Evolutionary conservation across 2,888 invertebrate species (phyloP), one percentile per base, ranked within the genome.

Genomic region (Diaperis boleti): DNA sequence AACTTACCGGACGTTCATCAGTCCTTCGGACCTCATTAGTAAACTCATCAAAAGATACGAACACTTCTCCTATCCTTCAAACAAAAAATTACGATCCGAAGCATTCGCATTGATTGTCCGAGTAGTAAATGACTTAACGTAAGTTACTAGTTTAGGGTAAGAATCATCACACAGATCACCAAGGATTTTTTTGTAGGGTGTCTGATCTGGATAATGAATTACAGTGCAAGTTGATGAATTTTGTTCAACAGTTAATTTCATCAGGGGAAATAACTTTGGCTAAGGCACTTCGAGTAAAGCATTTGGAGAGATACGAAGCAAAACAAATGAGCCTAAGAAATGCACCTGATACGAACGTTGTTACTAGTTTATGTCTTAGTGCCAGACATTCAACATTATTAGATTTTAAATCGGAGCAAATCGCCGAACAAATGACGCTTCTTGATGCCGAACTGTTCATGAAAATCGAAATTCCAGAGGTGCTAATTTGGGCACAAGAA

Each of bases 361-460:
- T 74, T 14, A 71, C 74, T 3, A 76, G 74, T 63, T 47, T 80
- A 31, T 77, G 76, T 22, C 65, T 79, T 35, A 76, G 70, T 62
- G 72, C 76, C 35, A 81, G 85, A 67, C 82, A 83, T 69, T 82
- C 87, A 11, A 91, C 92, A 0, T 82, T 98, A 26, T 83, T 97
- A 15, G 95, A 96, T 80, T 96, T 98, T 82, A 98, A 97, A 82
- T 92, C 98, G 22, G 89, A 92, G 69, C 95, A 95, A 74, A 89
- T 99, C 39, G 99, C 99, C 11, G 97, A 98, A 79, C 98, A 99
- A 84, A 97, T 99, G 96, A 99, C 99, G 0, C 80, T 96, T 41
- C 82, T 99, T 31, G 99, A 99, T 82, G 94, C 97, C 1, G 94
- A 96, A 73, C 84, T 98, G 41, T 99, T 98, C 82, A 92, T 94